Evolutionary conservation across 2,888 invertebrate species (phyloP).

Genomic region (Neoaliturus tenellus): DNA sequence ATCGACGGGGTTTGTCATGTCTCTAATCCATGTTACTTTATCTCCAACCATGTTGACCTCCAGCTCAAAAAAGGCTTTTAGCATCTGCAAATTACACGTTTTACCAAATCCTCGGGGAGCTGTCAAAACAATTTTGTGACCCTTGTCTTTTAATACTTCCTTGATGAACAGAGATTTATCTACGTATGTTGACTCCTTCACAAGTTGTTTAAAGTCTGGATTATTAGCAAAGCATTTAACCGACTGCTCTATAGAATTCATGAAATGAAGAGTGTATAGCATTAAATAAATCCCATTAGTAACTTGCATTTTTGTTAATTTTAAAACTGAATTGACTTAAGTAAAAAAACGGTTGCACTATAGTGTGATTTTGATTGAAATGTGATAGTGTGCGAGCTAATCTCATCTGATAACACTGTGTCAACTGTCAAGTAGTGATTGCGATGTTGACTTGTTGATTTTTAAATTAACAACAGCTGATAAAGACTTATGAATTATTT

Average conservation of each 20-base stretch:
- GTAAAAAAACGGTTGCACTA: too few species aligned
- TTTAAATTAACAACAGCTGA: too few species aligned
- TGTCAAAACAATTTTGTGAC: conserved; percentile 7
- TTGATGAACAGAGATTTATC: conserved; percentile 34
- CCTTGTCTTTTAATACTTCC: neutral
- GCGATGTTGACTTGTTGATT: too few species aligned
- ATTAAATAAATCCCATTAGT: neutral
- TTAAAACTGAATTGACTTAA: too few species aligned
- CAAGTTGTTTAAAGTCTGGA: neutral
- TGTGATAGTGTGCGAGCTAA: neutral
- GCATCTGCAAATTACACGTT: conserved; percentile 22
- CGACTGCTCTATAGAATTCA: neutral
- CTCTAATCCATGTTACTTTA: conserved; percentile 1
- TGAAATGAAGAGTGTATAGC: neutral
- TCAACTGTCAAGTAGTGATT: too few species aligned
- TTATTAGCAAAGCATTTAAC: neutral
- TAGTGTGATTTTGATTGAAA: neutral
- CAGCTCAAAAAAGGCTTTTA: conserved; percentile 28
- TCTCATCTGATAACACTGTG: conserved; percentile 2
- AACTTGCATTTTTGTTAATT: neutral
- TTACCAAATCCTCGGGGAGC: conserved; percentile 46
- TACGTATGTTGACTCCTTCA: conserved; percentile 32
- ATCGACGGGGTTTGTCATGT: conserved; percentile 1
- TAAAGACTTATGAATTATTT: too few species aligned
- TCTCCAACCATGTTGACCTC: conserved; percentile 6